A percentile compares a stretch with the other conserved stretches of the same genome.
Conservation (phyloP, 2,113 vertebrate genomes). For the Archocentrus centrarchus region DNA sequence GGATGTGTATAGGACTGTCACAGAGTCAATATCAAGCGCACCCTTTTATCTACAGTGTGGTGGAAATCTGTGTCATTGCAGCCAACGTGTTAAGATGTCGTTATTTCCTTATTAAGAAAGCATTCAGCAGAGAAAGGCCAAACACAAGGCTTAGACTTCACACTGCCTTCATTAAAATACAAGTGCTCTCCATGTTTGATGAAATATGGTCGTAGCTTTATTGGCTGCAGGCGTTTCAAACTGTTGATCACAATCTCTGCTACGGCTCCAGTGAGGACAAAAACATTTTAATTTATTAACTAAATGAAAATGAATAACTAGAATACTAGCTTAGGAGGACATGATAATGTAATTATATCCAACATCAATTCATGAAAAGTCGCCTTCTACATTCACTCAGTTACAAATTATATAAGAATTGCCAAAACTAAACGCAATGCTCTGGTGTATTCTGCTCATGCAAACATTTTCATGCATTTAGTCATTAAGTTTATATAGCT, state of each 20-base stretch:
- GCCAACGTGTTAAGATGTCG: conserved; percentile 19
- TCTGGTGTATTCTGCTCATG: not conserved
- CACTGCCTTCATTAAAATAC: not conserved
- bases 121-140: not conserved
- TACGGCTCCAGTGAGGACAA: not conserved
- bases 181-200: not conserved
- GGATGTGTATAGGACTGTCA: conserved; percentile 34
- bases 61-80: conserved; percentile 21
- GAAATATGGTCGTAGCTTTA: not conserved
- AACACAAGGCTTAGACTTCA: not conserved
- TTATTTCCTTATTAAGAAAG: conserved; percentile 29
- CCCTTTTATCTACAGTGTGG: conserved; percentile 29
- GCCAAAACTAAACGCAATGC: not conserved
- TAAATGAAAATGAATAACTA: not conserved
- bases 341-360: not conserved
- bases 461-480: not conserved
- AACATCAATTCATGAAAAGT: not conserved
- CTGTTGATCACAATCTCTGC: not conserved
- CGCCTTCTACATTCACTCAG: not conserved
- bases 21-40: conserved; percentile 49
- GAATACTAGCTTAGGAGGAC: not conserved
- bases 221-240: not conserved
- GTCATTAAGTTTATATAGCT: not conserved
- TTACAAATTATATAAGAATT: not conserved
- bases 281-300: not conserved